phyloP scores from a whole-genome alignment of 2,888 invertebrate genomes.

The Thelaira solivaga region DNA sequence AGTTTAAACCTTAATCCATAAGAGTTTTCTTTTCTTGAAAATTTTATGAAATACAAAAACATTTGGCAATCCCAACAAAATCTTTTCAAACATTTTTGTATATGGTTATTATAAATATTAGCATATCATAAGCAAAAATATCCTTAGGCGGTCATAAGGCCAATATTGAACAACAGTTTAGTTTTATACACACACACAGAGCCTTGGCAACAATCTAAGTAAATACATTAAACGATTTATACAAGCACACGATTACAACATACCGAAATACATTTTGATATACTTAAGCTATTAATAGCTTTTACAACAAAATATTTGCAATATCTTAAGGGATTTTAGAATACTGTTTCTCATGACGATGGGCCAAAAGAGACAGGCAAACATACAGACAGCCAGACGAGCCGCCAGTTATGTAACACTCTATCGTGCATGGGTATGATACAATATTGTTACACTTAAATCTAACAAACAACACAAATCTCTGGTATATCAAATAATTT shows the following conservation, averaged over 20 bases:
- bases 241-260: not conserved
- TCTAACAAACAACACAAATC: slow-evolving; percentile 5
- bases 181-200: not conserved
- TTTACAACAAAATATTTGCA: slow-evolving; percentile 60
- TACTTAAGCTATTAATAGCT: slow-evolving; percentile 58
- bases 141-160: slow-evolving; percentile 60
- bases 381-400: too few relatives aligned
- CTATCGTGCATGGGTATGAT: slow-evolving; percentile 5
- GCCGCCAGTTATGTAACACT: not conserved
- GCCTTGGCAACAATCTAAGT: not conserved
- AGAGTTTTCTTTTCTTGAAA: too few relatives aligned
- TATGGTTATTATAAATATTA: slow-evolving; percentile 54
- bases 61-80: slow-evolving; percentile 36
- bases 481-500: slow-evolving; percentile 26
- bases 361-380: not conserved
- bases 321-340: slow-evolving; percentile 58
- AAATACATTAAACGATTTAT: slow-evolving; percentile 10
- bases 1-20: too few relatives aligned
- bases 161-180: slow-evolving; percentile 59
- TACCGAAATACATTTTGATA: slow-evolving; percentile 44
- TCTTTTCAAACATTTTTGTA: slow-evolving; percentile 39
- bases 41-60: not conserved
- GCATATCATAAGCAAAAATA: slow-evolving; percentile 54
- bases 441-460: not conserved
- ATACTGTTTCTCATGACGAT: slow-evolving; percentile 28